These are phyloP conservation scores for Drosophila pallidifrons DNA, from an alignment of 1,140 invertebrate genomes.

Conservation along the genomic window DNA sequence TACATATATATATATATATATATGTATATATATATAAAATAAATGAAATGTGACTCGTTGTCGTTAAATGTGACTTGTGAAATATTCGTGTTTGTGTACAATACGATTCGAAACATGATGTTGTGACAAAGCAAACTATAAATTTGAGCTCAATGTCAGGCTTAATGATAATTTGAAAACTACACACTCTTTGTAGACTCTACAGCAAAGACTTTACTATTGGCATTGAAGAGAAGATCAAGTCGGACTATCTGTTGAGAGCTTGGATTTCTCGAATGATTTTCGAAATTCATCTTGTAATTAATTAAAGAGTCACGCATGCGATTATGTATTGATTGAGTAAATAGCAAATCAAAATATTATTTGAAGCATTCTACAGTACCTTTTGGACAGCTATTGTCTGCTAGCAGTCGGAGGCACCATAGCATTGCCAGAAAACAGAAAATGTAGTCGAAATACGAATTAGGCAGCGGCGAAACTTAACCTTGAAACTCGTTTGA, in stretches of 20 bases:
- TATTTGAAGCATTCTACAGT: no score
- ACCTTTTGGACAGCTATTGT: no score
- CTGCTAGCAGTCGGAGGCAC: no score
- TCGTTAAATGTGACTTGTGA: slow-evolving; percentile 24
- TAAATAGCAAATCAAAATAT: not conserved
- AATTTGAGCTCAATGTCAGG: slow-evolving; percentile 76
- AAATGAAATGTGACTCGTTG: no score
- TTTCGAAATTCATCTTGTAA: slow-evolving; percentile 33
- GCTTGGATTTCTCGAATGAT: slow-evolving; percentile 1
- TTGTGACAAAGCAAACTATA: slow-evolving; percentile 23
- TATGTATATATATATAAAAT: not conserved
- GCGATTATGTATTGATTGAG: slow-evolving; percentile 6
- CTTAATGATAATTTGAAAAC: slow-evolving; percentile 62
- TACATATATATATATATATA: no score
- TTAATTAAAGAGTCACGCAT: slow-evolving; percentile 64
- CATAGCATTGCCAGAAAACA: slow-evolving; percentile 2
- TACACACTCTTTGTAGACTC: slow-evolving; percentile 37
- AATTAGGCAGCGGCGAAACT: slow-evolving; percentile 60
- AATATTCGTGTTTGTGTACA: slow-evolving; percentile 20
- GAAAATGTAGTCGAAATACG: slow-evolving; percentile 35
- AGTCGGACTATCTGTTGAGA: not conserved
- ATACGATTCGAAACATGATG: slow-evolving; percentile 22
- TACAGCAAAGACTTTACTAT: slow-evolving; percentile 37
- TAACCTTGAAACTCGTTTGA: slow-evolving; percentile 73
- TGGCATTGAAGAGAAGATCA: slow-evolving; percentile 53